These are phyloP conservation scores for Pangasius macronema DNA, from an alignment of 2,797 vertebrate species.

Conservation along the genomic window DNA sequence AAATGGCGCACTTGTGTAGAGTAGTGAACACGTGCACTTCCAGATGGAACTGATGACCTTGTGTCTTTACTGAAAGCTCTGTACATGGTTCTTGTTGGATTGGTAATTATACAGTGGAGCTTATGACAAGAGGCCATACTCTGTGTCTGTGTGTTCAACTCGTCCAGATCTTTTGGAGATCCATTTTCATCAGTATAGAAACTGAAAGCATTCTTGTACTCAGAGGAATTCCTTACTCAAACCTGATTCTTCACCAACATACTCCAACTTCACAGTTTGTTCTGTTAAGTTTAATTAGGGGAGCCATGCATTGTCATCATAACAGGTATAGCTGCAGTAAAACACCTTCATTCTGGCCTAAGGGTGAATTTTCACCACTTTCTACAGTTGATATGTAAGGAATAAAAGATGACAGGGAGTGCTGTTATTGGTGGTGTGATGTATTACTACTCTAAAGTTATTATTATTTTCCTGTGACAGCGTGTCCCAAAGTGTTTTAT, in stretches of 20 bases:
- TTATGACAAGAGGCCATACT: neutral
- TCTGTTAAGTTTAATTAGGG: neutral
- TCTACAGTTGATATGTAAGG: neutral
- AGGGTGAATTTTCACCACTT: neutral
- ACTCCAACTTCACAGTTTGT: neutral
- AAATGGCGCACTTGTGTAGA: neutral
- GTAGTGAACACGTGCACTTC: neutral
- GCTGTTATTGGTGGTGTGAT: neutral
- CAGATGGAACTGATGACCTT: neutral
- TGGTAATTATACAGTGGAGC: neutral
- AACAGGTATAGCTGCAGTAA: neutral
- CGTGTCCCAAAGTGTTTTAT: neutral
- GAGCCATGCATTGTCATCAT: neutral
- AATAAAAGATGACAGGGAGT: neutral
- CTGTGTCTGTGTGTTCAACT: neutral
- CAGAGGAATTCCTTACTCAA: neutral
- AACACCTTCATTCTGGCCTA: neutral
- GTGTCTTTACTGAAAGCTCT: neutral
- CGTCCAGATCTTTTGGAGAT: neutral
- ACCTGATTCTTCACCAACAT: neutral
- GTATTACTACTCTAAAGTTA: neutral
- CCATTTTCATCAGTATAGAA: neutral
- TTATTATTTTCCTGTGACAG: neutral
- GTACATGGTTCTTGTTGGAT: neutral
- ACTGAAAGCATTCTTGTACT: neutral